Evolutionary conservation across 2,888 invertebrate species (phyloP).

Genomic region (Mamestra brassicae): DNA sequence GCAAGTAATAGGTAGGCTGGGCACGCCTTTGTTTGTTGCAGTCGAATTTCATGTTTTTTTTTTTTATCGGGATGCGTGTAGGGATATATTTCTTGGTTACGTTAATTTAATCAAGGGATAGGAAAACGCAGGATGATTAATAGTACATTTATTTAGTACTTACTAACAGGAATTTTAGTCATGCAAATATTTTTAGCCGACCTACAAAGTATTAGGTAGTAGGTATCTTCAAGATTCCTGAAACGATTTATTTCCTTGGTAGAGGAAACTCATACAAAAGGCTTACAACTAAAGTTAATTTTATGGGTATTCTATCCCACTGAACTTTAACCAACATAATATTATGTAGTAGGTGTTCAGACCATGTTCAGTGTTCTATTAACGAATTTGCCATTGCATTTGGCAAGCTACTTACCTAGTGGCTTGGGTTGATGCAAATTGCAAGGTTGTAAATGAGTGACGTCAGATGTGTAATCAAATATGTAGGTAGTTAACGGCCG

Average conservation of each 20-base stretch:
- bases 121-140: background rate
- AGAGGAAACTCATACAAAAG: background rate
- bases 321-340: no score
- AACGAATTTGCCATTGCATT: background rate
- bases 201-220: background rate
- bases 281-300: background rate
- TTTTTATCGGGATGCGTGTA: background rate
- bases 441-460: no score
- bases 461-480: no score
- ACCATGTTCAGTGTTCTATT: background rate
- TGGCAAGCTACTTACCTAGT: background rate
- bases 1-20: conserved; percentile 6
- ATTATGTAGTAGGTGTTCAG: no score
- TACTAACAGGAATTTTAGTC: background rate
- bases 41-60: background rate
- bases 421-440: background rate
- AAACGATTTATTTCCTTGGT: background rate
- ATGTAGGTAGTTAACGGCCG: no score
- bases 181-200: background rate
- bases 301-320: background rate
- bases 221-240: background rate
- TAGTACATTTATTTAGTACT: no score
- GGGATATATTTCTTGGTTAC: background rate
- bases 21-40: background rate
- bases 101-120: background rate